phyloP scores from a whole-genome alignment of 2,888 invertebrate species.

The Aporophyla lueneburgensis region DNA sequence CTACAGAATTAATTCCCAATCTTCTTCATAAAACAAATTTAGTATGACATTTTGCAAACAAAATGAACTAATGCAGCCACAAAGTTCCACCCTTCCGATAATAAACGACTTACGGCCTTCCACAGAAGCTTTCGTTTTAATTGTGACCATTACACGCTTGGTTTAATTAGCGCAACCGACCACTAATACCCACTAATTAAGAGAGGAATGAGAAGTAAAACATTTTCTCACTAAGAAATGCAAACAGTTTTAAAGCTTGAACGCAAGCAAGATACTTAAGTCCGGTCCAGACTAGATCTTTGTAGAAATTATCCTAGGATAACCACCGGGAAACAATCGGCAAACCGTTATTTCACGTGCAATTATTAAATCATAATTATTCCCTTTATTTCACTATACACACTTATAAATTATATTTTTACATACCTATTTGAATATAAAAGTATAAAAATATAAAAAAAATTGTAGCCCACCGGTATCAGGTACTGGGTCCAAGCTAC shows the following conservation, averaged over 20 bases:
- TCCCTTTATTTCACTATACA: no score
- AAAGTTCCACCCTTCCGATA: conserved; percentile 57
- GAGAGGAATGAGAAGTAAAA: conserved; percentile 63
- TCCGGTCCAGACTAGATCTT: conserved; percentile 2
- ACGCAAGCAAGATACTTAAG: conserved; percentile 8
- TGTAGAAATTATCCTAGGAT: conserved; percentile 12
- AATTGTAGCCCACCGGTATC: no score
- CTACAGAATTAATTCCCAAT: not conserved
- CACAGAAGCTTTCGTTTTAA: conserved; percentile 68
- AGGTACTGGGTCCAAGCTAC: no score
- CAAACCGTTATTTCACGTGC: no score
- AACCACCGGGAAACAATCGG: no score
- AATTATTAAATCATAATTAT: no score
- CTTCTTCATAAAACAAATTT: conserved; percentile 19
- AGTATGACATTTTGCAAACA: conserved; percentile 24
- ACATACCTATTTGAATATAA: no score
- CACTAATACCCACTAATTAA: conserved; percentile 72
- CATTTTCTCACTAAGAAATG: conserved; percentile 57
- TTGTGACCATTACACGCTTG: conserved; percentile 72
- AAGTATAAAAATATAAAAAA: no score
- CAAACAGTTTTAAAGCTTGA: conserved; percentile 48
- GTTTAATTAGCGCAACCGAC: conserved; percentile 70
- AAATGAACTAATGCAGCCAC: conserved; percentile 34
- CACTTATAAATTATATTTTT: no score
- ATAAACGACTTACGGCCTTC: conserved; percentile 66